Percentiles rank a stretch among this genome's conserved stretches.
Evolutionary conservation across 2,797 vertebrate species (phyloP).

Genomic region (Leptoclinus maculatus): DNA sequence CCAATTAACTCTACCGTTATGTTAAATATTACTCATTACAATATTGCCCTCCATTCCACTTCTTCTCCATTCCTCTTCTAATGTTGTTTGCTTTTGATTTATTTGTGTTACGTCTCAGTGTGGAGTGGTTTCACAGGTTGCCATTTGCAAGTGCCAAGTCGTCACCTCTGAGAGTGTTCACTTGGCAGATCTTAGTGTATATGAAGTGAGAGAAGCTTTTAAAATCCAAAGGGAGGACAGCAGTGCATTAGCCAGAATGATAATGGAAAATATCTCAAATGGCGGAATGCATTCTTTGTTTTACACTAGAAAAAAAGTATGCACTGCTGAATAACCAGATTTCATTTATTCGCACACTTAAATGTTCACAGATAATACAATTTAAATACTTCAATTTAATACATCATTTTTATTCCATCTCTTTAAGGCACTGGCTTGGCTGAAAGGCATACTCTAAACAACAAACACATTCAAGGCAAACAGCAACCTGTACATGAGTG

Average conservation of each 20-base stretch:
- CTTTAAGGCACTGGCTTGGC: neutral
- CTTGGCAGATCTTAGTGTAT: constrained; percentile 59
- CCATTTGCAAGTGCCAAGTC: constrained; percentile 65
- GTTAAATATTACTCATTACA: constrained; percentile 69
- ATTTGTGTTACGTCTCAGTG: constrained; percentile 40
- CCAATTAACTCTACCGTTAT: constrained; percentile 59
- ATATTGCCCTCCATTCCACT: constrained; percentile 50
- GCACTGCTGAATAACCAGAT: constrained; percentile 11
- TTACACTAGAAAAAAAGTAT: neutral
- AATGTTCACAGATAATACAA: constrained; percentile 18
- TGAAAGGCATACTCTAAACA: constrained; percentile 26
- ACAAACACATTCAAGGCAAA: constrained; percentile 9
- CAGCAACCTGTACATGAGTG: neutral
- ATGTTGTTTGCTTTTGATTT: constrained; percentile 60
- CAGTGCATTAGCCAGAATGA: constrained; percentile 43
- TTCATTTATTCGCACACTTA: constrained; percentile 32
- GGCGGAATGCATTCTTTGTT: constrained; percentile 32
- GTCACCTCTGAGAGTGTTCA: constrained; percentile 57
- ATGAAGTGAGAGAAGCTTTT: constrained; percentile 50
- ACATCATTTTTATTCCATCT: neutral
- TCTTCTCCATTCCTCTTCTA: constrained; percentile 36
- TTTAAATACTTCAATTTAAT: constrained; percentile 14
- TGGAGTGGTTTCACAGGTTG: constrained; percentile 57
- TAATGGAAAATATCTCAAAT: constrained; percentile 47
- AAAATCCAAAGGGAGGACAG: constrained; percentile 28